These are phyloP conservation scores for Tapirus indicus DNA, from an alignment of 2,797 vertebrate genomes.

Conservation along the genomic window DNA sequence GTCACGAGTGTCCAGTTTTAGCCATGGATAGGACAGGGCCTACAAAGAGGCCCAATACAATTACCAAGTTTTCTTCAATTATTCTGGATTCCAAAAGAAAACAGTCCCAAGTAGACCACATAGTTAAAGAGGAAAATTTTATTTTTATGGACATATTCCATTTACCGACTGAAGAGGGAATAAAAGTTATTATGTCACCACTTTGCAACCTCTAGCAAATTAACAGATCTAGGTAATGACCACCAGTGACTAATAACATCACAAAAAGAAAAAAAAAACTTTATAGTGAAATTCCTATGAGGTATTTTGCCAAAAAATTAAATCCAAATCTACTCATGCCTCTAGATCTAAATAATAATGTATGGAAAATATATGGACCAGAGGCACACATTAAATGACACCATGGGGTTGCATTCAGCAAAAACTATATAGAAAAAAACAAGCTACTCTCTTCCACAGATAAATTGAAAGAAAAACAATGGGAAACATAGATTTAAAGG, in stretches of 20 bases:
- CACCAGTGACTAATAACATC: neutral
- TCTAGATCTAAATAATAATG: neutral
- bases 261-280: neutral
- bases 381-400: neutral
- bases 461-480: neutral
- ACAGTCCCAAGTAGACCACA: neutral
- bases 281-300: neutral
- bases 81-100: slow-evolving; percentile 12
- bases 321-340: neutral
- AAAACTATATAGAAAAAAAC: neutral
- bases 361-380: neutral
- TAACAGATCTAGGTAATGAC: neutral
- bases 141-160: neutral
- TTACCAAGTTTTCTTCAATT: slow-evolving; percentile 8
- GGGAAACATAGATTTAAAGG: neutral
- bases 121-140: neutral
- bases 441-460: neutral
- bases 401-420: neutral
- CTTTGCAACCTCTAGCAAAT: slow-evolving; percentile 43
- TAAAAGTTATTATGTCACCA: neutral
- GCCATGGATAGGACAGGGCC: neutral
- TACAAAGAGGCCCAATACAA: neutral
- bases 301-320: neutral
- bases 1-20: neutral
- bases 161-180: neutral